Percentiles rank a stretch among this genome's conserved stretches.
Conservation (phyloP, 2,888 invertebrate genomes). For the Pyrocoelia pectoralis region DNA sequence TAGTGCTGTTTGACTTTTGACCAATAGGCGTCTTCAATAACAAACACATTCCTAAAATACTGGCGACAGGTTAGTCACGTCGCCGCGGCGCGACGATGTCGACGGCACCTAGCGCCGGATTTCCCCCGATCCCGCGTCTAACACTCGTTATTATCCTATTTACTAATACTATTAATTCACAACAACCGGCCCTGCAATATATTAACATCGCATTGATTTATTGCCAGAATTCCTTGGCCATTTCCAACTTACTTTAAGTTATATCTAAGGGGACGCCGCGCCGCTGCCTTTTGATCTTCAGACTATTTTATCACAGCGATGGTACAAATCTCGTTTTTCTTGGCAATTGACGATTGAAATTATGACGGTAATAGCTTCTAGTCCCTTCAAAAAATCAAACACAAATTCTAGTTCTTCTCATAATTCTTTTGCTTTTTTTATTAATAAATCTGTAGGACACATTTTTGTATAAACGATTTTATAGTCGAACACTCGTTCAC, state of each 20-base stretch:
- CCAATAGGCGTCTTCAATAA: conserved; percentile 33
- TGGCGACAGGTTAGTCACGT: conserved; percentile 37
- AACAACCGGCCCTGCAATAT: conserved; percentile 14
- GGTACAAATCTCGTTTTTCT: not conserved
- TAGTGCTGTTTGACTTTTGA: conserved; percentile 14
- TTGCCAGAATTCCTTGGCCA: not conserved
- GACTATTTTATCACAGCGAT: not conserved
- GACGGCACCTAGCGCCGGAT: conserved; percentile 32
- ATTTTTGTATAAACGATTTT: too few relatives aligned
- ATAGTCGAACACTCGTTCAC: too few relatives aligned
- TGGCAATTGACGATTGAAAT: too few relatives aligned
- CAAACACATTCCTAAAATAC: conserved; percentile 41
- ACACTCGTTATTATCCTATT: conserved; percentile 21
- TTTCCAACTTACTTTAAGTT: not conserved
- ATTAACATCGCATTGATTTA: conserved; percentile 23
- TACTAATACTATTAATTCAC: conserved; percentile 24
- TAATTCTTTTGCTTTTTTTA: too few relatives aligned
- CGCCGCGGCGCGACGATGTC: conserved; percentile 41
- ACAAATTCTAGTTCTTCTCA: too few relatives aligned
- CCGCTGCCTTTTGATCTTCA: not conserved
- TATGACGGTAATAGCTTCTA: too few relatives aligned
- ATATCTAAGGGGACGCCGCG: not conserved
- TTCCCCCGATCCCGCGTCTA: conserved; percentile 16
- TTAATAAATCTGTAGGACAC: too few relatives aligned
- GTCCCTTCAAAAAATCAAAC: too few relatives aligned